Conservation (phyloP, 2,888 invertebrate genomes). For the Calliphora vomitoria region DNA sequence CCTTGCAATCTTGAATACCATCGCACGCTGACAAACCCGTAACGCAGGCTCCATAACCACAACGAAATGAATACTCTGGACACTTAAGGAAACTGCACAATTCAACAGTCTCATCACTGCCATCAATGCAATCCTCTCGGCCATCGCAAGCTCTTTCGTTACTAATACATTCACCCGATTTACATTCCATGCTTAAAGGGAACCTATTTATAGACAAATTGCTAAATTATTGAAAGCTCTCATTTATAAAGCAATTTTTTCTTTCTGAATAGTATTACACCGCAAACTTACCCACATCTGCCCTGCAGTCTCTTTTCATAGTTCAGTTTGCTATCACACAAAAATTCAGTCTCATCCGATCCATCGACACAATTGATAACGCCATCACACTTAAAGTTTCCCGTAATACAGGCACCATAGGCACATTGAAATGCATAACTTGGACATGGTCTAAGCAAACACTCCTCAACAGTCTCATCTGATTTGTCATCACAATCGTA, state of each 20-base stretch:
- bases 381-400: conserved; percentile 71
- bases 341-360: conserved; percentile 74
- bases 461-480: conserved; percentile 79
- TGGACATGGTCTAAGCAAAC: conserved; percentile 84
- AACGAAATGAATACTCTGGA: conserved; percentile 78
- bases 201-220: background rate
- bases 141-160: conserved; percentile 79
- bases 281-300: conserved; percentile 64
- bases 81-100: conserved; percentile 75
- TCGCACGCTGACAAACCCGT: conserved; percentile 75
- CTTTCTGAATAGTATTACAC: too few relatives aligned
- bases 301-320: conserved; percentile 63
- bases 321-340: conserved; percentile 46
- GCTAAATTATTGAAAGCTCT: background rate
- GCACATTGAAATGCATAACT: conserved; percentile 83
- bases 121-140: conserved; percentile 78
- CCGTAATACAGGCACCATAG: conserved; percentile 79
- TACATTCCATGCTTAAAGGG: conserved; percentile 75
- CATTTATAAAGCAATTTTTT: background rate
- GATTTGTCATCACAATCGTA: conserved; percentile 80
- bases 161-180: conserved; percentile 80
- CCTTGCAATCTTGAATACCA: conserved; percentile 76
- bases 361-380: conserved; percentile 72
- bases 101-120: conserved; percentile 81
- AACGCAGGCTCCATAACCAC: conserved; percentile 80